Percentiles rank a stretch among this genome's conserved stretches.
phyloP scores from a whole-genome alignment of 1,140 invertebrate genomes.

The Drosophila tristis region DNA sequence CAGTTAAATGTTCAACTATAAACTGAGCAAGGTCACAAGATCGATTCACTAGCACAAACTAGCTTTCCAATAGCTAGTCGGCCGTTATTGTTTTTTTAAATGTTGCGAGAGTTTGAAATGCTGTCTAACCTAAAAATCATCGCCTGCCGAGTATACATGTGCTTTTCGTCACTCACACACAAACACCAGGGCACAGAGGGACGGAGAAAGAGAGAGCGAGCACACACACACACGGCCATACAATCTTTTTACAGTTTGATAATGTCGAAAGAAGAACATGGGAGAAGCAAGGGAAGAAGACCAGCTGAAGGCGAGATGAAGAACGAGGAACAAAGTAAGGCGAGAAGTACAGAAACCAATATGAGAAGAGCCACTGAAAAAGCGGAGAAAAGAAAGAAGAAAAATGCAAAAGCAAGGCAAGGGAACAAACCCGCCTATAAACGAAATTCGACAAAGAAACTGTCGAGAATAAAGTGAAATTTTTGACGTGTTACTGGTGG shows the following conservation, averaged over 20 bases:
- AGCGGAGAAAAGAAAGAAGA: conserved; percentile 27
- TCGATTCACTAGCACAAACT: conserved; percentile 3
- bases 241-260: conserved; percentile 70
- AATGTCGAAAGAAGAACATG: conserved; percentile 61
- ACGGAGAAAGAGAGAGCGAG: no score
- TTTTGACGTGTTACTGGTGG: conserved; percentile 62
- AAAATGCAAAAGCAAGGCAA: conserved; percentile 50
- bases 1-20: conserved; percentile 3
- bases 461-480: conserved; percentile 64
- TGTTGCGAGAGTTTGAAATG: conserved; percentile 15
- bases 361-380: no score
- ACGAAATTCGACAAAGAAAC: conserved; percentile 64
- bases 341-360: neutral
- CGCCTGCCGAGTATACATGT: conserved; percentile 37
- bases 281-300: conserved; percentile 46
- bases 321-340: neutral
- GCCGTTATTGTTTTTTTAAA: conserved; percentile 1
- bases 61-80: neutral
- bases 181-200: neutral
- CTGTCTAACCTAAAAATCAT: conserved; percentile 66
- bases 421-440: conserved; percentile 34
- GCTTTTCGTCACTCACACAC: conserved; percentile 23
- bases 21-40: conserved; percentile 38
- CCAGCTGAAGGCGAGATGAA: conserved; percentile 40
- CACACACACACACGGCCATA: conserved; percentile 32